Base-by-base conservation (phyloP, 2,888 invertebrate genomes). In the Eupithecia vulgata region DNA sequence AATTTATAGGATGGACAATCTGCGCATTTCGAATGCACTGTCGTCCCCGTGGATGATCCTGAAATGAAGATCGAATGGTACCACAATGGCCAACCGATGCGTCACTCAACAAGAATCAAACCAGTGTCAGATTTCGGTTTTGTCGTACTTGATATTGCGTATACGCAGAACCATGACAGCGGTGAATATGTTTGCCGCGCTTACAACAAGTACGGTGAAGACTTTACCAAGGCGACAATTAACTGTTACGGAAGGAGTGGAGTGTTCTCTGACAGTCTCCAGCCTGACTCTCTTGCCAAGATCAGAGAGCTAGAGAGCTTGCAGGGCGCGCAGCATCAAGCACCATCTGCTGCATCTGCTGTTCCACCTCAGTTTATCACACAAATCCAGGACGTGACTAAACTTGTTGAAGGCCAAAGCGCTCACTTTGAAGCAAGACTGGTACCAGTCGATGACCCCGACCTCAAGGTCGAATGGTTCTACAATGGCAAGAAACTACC, bases 1-100 rank as follows among this genome's bases (percentile, higher is more conserved):
- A 4, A 52, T 52, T 52, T 52, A 21, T 12, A 57, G 88, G 99
- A 99, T 88, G 98, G 98, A 5, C 98, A 99, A 89, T 97, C 98
- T 0, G 98, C 98, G 76, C 98, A 99, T 94, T 99, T 99, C 88
- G 99, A 99, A 93, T 99, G 99, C 86, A 98, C 98, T 5, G 95
- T 99, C 67, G 96, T 98, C 25, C 99, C 99, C 5, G 97, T 98
- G 10, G 98, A 98, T 78, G 99, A 99, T 91, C 98, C 99, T 4
- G 96, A 97, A 62, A 96, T 99, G 92, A 97, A 97, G 87, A 98
- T 99, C 35, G 99, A 99, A 93, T 99, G 99, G 99, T 99, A 97
- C 94, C 98, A 98, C 85, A 98, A 99, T 88, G 98, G 98, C 7
- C 95, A 97, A 84, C 97, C 98, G 0, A 91, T 99, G 80, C 96